These are phyloP conservation scores for Celastrina argiolus DNA, from an alignment of 2,888 invertebrate genomes.

Conservation along the genomic window DNA sequence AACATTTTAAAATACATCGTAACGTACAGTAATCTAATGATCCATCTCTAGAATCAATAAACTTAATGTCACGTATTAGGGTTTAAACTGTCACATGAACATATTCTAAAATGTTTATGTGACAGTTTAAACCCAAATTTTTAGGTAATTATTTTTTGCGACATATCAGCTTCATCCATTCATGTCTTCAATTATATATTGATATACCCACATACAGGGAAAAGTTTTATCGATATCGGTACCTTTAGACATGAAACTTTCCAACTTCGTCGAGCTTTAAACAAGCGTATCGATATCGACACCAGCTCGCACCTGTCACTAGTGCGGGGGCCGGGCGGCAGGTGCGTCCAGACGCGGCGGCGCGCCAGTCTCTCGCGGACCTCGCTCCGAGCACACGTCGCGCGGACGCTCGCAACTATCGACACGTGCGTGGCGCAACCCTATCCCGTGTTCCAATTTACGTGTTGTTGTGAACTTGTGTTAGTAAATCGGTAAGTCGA, in stretches of 20 bases:
- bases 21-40: too few relatives aligned
- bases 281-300: conserved; percentile 64
- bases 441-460: conserved; percentile 57
- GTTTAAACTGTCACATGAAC: too few relatives aligned
- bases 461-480: conserved; percentile 54
- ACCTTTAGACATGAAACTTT: neutral
- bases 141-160: too few relatives aligned
- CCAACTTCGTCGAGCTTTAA: neutral
- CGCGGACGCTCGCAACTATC: conserved; percentile 41
- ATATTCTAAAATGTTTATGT: too few relatives aligned
- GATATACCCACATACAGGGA: neutral
- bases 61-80: too few relatives aligned
- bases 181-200: too few relatives aligned
- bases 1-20: too few relatives aligned
- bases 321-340: conserved; percentile 67
- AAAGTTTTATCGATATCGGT: neutral
- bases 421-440: conserved; percentile 72
- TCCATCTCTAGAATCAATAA: too few relatives aligned
- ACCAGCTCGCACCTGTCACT: conserved; percentile 56
- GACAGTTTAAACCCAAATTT: too few relatives aligned
- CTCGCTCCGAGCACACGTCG: conserved; percentile 60
- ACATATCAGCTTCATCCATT: too few relatives aligned
- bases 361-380: conserved; percentile 73
- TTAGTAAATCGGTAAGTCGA: conserved; percentile 37
- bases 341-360: conserved; percentile 64